phyloP scores from a whole-genome alignment of 92 coral and sea anemone species.

The Pocillopora meandrina region DNA sequence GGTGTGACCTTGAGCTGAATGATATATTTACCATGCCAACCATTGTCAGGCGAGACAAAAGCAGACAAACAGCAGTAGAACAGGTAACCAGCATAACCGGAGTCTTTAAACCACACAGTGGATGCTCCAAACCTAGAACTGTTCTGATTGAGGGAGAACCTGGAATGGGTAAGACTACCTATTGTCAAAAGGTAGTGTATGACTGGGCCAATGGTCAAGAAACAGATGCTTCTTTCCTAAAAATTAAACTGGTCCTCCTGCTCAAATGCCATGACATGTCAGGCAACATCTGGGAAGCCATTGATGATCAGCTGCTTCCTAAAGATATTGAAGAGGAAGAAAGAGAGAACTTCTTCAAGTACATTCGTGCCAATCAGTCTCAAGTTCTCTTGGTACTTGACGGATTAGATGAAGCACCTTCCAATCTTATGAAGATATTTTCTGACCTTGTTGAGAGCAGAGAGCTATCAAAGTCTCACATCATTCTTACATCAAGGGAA shows the following conservation, averaged over 20 bases:
- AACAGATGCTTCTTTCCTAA: background rate
- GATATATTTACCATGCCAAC: conserved; percentile 13
- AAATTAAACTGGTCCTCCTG: conserved; percentile 1
- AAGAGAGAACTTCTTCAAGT: conserved; percentile 15
- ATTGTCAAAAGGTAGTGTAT: conserved; percentile 11
- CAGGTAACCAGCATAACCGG: conserved; percentile 1
- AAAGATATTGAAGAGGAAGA: background rate
- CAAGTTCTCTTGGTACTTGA: conserved; percentile 12
- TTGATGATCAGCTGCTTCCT: conserved; percentile 35
- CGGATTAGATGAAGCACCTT: conserved; percentile 28
- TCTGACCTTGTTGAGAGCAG: conserved; percentile 18
- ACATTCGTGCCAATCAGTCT: conserved; percentile 5
- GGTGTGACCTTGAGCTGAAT: background rate
- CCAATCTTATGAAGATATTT: background rate
- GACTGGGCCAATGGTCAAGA: conserved; percentile 42
- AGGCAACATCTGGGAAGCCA: conserved; percentile 30
- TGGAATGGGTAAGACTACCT: conserved; percentile 41
- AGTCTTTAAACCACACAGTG: conserved; percentile 17
- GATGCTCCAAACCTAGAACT: conserved; percentile 6
- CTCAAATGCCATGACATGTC: conserved; percentile 25
- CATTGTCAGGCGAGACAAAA: conserved; percentile 19
- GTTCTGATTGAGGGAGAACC: conserved; percentile 39
- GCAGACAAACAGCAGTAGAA: background rate
- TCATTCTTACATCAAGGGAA: conserved; percentile 18
- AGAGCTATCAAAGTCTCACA: conserved; percentile 10